A percentile compares a stretch with the other conserved stretches of the same genome.
Conservation (phyloP, 2,797 vertebrate species). For the Pseudochromis fuscus region DNA sequence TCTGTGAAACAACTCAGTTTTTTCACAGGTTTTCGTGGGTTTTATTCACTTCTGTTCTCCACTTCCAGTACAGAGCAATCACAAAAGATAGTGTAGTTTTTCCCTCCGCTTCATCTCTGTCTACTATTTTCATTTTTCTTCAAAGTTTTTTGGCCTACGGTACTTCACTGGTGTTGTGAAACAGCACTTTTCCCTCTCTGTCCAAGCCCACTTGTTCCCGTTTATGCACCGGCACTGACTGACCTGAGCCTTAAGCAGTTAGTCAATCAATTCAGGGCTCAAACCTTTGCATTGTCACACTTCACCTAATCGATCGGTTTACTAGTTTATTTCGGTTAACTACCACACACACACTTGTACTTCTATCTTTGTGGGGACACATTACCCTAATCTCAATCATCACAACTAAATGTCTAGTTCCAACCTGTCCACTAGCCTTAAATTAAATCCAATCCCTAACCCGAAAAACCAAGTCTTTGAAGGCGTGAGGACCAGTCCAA, state of each 20-base stretch:
- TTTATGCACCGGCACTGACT: constrained; percentile 49
- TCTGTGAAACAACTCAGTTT: constrained; percentile 37
- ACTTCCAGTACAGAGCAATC: constrained; percentile 30
- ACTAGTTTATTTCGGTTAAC: constrained; percentile 61
- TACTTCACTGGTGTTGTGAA: constrained; percentile 1
- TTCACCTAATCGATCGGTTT: constrained; percentile 62
- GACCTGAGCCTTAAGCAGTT: constrained; percentile 35
- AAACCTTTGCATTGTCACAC: constrained; percentile 60
- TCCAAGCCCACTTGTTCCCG: constrained; percentile 29
- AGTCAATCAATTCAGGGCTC: constrained; percentile 60
- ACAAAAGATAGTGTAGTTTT: constrained; percentile 2
- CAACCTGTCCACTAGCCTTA: no score
- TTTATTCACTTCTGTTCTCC: constrained; percentile 55
- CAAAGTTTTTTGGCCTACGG: constrained; percentile 3
- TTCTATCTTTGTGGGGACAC: no score
- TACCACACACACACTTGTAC: constrained; percentile 25
- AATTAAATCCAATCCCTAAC: no score
- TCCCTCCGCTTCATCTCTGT: constrained; percentile 31
- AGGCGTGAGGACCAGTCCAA: no score
- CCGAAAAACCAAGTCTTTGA: no score
- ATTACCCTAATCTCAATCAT: no score
- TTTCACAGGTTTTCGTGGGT: constrained; percentile 41
- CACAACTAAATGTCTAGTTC: no score
- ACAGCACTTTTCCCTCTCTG: constrained; percentile 8
- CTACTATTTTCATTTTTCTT: constrained; percentile 18